Evolutionary conservation across 2,888 invertebrate species (phyloP).

Genomic region (Agrotis ipsilon): DNA sequence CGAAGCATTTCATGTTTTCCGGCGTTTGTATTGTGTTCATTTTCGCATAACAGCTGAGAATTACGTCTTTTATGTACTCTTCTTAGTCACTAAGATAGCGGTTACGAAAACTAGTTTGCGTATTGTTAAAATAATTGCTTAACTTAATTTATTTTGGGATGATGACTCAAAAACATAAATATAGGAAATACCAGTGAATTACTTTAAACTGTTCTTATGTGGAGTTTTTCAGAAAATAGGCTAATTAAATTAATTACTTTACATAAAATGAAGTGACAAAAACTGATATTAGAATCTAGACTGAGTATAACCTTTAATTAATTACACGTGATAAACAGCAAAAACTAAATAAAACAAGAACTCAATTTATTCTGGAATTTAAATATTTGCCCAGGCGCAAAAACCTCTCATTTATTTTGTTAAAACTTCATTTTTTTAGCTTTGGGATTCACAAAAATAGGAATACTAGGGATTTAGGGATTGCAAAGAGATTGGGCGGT

Average conservation of each 20-base stretch:
- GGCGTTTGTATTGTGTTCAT: constrained; percentile 47
- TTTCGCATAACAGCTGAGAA: constrained; percentile 49
- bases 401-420: constrained; percentile 33
- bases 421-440: constrained; percentile 17
- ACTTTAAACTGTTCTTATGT: background rate
- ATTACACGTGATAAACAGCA: constrained; percentile 10
- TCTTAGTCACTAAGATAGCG: constrained; percentile 39
- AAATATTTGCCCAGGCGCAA: constrained; percentile 17
- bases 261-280: background rate
- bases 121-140: constrained; percentile 17
- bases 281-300: background rate
- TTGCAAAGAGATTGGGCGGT: constrained; percentile 17
- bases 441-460: constrained; percentile 8
- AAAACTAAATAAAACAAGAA: constrained; percentile 6
- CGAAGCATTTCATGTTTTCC: constrained; percentile 51
- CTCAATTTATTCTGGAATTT: constrained; percentile 13
- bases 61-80: constrained; percentile 40
- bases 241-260: background rate
- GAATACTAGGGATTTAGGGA: background rate
- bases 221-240: background rate
- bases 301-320: background rate
- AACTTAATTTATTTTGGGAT: constrained; percentile 14
- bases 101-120: constrained; percentile 28
- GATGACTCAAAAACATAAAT: constrained; percentile 15
- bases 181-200: constrained; percentile 6